phyloP scores from a whole-genome alignment of 2,888 invertebrate genomes.

The Zhuqinia jingwanae region DNA sequence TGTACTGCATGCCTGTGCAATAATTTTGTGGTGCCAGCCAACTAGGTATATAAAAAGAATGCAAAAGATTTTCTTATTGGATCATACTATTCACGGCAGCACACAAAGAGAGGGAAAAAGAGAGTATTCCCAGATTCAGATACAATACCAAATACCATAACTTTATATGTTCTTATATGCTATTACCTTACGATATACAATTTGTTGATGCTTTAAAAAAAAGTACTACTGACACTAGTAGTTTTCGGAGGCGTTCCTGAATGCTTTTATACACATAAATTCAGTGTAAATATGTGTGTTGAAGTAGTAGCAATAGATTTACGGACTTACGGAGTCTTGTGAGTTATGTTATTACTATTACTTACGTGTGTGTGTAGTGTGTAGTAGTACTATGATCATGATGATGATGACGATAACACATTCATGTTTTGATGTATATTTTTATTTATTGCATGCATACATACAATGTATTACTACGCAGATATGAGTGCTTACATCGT shows the following conservation, averaged over 20 bases:
- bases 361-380: constrained; percentile 30
- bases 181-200: too few relatives aligned
- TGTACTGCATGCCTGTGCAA: too few relatives aligned
- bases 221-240: too few relatives aligned
- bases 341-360: constrained; percentile 37
- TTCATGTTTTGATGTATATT: constrained; percentile 39
- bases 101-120: too few relatives aligned
- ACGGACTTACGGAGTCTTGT: constrained; percentile 18
- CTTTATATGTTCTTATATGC: too few relatives aligned
- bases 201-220: neutral
- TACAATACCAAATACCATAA: too few relatives aligned
- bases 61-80: constrained; percentile 13
- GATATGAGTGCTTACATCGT: neutral
- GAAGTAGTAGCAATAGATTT: constrained; percentile 36
- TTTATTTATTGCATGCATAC: constrained; percentile 29
- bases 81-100: neutral
- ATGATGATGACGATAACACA: constrained; percentile 31
- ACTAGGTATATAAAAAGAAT: too few relatives aligned
- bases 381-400: too few relatives aligned
- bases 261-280: constrained; percentile 5
- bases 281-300: constrained; percentile 41
- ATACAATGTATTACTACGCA: neutral
- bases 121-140: too few relatives aligned
- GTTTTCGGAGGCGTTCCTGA: constrained; percentile 37
- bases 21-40: neutral